Conservation (phyloP, 1,140 invertebrate genomes). For the Heterodera carotae region DNA sequence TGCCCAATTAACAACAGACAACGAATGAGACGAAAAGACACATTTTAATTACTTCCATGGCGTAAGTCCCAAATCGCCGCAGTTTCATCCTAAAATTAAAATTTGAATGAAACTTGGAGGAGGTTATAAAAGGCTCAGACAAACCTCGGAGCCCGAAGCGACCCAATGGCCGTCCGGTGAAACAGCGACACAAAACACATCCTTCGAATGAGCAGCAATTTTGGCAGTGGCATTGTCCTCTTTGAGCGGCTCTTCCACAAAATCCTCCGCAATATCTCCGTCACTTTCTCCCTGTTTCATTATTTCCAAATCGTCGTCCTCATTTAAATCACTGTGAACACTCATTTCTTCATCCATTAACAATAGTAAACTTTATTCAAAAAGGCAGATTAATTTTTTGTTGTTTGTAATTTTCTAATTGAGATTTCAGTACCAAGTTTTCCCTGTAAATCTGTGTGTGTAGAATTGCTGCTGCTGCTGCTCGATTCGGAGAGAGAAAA, state of each 20-base stretch:
- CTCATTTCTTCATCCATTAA: background rate
- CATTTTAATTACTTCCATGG: background rate
- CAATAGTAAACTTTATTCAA: too few species aligned
- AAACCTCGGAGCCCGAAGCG: conserved; percentile 35
- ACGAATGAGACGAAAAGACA: too few species aligned
- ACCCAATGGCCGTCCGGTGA: conserved; percentile 31
- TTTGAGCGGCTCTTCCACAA: background rate
- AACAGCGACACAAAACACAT: conserved; percentile 42
- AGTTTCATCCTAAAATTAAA: conserved; percentile 32
- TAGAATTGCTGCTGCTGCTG: too few species aligned
- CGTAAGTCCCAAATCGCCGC: conserved; percentile 39
- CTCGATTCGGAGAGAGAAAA: too few species aligned
- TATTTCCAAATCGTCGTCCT: conserved; percentile 8
- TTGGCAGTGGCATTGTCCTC: conserved; percentile 31
- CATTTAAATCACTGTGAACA: background rate
- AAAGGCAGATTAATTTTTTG: too few species aligned
- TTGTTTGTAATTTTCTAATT: too few species aligned
- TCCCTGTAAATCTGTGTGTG: too few species aligned
- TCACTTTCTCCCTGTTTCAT: background rate
- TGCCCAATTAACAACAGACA: conserved; percentile 22
- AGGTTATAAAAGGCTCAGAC: background rate
- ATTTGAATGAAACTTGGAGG: background rate
- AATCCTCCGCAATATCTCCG: conserved; percentile 14
- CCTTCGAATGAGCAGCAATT: conserved; percentile 39
- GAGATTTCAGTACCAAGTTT: too few species aligned